Conservation (phyloP, 2,113 vertebrate genomes). For the Zosterops lateralis region DNA sequence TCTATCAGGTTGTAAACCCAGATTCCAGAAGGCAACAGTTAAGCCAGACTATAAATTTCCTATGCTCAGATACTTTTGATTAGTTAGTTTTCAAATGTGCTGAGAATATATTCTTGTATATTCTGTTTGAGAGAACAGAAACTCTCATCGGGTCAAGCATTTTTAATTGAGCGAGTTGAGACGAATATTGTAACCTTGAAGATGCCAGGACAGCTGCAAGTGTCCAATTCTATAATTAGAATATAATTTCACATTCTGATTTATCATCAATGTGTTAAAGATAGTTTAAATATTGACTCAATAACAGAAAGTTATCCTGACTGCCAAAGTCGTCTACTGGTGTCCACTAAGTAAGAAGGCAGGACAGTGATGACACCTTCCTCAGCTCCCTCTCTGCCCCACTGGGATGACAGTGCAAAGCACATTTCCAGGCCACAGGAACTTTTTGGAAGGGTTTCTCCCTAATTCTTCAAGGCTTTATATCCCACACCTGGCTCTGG, state of each 20-base stretch:
- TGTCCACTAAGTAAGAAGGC: neutral
- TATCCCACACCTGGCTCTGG: neutral
- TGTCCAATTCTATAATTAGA: neutral
- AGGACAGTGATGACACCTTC: neutral
- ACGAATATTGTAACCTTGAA: neutral
- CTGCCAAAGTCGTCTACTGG: neutral
- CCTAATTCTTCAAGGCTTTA: neutral
- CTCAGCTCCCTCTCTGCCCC: neutral
- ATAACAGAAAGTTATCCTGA: neutral
- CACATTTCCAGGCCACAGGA: neutral
- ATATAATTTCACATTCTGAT: neutral
- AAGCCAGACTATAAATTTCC: neutral
- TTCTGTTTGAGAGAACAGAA: neutral
- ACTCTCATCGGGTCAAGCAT: neutral
- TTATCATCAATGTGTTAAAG: neutral
- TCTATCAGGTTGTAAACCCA: neutral
- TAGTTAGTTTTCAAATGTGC: constrained; percentile 6
- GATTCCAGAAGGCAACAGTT: neutral
- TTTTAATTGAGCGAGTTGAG: neutral
- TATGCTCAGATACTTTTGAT: neutral
- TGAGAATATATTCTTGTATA: neutral
- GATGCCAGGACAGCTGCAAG: neutral
- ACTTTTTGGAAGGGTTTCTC: neutral
- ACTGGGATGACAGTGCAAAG: neutral
- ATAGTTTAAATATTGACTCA: neutral